Evolutionary conservation across 2,888 invertebrate species (phyloP), one percentile per base, ranked within the genome.

Genomic region (Oscheius sp.): DNA sequence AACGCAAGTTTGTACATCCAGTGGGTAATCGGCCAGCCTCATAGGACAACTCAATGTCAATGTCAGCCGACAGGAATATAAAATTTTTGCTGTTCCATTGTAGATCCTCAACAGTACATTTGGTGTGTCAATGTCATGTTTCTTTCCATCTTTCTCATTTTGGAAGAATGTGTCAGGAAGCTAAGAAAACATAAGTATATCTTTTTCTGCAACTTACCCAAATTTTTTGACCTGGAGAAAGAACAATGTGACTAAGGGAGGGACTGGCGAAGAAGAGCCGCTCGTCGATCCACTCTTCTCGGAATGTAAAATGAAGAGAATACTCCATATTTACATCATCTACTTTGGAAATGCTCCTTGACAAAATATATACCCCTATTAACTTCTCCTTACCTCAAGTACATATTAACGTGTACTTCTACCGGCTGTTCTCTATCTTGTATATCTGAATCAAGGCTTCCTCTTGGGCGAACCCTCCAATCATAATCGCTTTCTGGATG

Each of bases 61-160:
- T 44, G 96, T 95, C 88, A 96, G 93, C 87, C 96, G 90, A 88
- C 95, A 94, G 89, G 95, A 95, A 90, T 95, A 96, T 75, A 95
- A 90, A 82, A 96, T 94, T 79, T 92, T 92, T 77, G 95, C 95
- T 84, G 94, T 92, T 72, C 71, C 79, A 57, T 83, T 82, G 88
- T 94, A 94, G 87, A 96, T 95, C 80, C 96, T 90, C 87, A 96
- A 93, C 90, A 96, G 94, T 80, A 95, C 94, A 88, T 96, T 87
- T 8, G 87, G 86, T 73, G 82, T 82, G 66, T 83, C 83, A 41
- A 87, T 86, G 50, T 86, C 81, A 80, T 87, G 87, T 67, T 88
- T 86, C 87, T 95, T 95, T 64, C 95, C 96, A 87, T 94, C 94
- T 88, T 96, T 96, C 89, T 96, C 95, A 87, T 96, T 96, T 59